Base-by-base conservation (phyloP, 2,113 vertebrate species). In the Thryonomys swinderianus region DNA sequence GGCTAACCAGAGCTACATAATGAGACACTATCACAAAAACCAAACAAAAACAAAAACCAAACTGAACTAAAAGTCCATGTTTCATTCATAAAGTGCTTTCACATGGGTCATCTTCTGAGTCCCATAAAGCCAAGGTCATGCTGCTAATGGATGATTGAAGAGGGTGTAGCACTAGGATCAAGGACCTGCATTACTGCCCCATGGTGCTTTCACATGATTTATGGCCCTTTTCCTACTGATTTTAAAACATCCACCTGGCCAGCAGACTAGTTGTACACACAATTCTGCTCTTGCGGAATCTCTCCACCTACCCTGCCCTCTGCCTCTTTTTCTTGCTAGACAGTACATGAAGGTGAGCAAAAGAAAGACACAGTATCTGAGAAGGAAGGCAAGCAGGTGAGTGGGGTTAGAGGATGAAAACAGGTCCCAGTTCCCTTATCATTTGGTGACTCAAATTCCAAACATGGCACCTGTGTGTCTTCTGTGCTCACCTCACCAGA, bases 41-140 rank as follows among this genome's bases (percentile, higher is more conserved):
- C n/a, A n/a, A n/a, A n/a, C n/a, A n/a, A n/a, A n/a, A n/a, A n/a
- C n/a, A n/a, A 73, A 71, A 71, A 4, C 34, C 8, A 23, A 71
- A 40, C 37, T 37, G 37, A 71, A 37, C 34, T 69, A 71, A 40
- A 40, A 9, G 18, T 14, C 42, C 42, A 17, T 14, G 62, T 91
- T 93, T 62, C 42, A 51, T 64, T 88, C 79, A 45, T 42, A 76
- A 90, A 51, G 23, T 59, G 48, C 55, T 89, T 93, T 96, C 25
- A 84, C 45, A 34, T 42, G 62, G 25, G 53, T 85, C 53, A 57
- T 91, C 42, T 53, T 85, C 21, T 76, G 66, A 88, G 67, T 81
- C 20, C 25, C 62, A 32, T 37, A 81, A 85, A 32, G 37, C 51
- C 78, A 57, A 85, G 73, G 30, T 51, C 42, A 91, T 88, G 8